Evolutionary conservation across 2,797 vertebrate genomes (phyloP), one percentile per base, ranked within the genome.

Genomic region (Phoxinus dragarum): DNA sequence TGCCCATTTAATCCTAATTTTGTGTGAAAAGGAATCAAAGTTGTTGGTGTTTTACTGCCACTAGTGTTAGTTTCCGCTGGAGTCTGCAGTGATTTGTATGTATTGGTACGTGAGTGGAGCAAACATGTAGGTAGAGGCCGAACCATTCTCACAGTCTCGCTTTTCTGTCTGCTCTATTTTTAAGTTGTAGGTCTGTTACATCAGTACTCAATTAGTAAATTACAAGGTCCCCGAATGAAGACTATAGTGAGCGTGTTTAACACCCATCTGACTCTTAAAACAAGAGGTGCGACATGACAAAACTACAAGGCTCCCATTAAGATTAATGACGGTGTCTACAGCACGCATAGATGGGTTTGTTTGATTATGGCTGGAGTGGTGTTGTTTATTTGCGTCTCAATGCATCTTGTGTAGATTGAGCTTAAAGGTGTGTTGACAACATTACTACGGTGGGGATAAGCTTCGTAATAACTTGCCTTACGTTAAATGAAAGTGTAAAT

Each of bases 371-470:
- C 69, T 27, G 40, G 40, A 72, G 21, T 27, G 42, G n/a, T 77
- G 52, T 76, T 40, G 52, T 77, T 59, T 59, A 42, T 61, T 40
- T 42, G 75, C 7, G 27, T 77, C 54, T 36, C 36, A 19, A 61
- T 78, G 38, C 54, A 61, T 40, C 54, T 78, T 27, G 52, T 19
- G 14, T 42, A 77, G 54, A 42, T 6, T 61, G 38, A 42, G 23
- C 23, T 78, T 77, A 40, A 76, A 36, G 31, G 73, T 54, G 73
- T 54, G 73, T 54, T 76, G 49, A 34, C 72, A 72, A n/a, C 40
- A 12, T 72, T 72, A 16, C 38, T 44, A 49, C 14, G 36, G 49
- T 12, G 52, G 49, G 23, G 34, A 76, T 56, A 49, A 76, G 49
- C 11, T 23, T 47, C 1, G 16, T 4, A 31, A 49, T 72, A 44